These are phyloP conservation scores for Hylaeus anthracinus DNA, from an alignment of 1,140 invertebrate species.

Conservation along the genomic window DNA sequence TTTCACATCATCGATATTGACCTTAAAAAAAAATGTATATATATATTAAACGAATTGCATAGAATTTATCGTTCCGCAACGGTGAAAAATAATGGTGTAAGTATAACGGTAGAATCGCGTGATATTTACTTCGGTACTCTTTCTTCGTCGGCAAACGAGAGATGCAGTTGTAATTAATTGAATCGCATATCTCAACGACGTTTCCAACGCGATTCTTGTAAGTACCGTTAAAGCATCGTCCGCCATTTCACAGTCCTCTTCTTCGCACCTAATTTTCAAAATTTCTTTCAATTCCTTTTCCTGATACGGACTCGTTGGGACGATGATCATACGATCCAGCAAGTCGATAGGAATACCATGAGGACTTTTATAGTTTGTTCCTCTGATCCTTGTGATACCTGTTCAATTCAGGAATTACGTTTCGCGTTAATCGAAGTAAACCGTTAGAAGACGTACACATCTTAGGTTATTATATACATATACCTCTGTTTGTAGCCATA, in stretches of 20 bases:
- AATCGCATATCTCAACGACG: constrained; percentile 98
- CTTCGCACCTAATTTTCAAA: constrained; percentile 95
- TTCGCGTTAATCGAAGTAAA: not conserved
- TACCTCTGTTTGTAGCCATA: constrained; percentile 98
- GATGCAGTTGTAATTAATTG: constrained; percentile 98
- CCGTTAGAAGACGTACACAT: not conserved
- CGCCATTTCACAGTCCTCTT: constrained; percentile 98
- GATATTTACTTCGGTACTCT: constrained; percentile 88
- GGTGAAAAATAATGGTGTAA: not conserved
- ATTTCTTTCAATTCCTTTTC: constrained; percentile 96
- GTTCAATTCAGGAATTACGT: not conserved
- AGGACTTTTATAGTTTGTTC: constrained; percentile 95
- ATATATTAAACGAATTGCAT: not conserved
- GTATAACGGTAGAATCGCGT: not conserved
- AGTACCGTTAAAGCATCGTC: constrained; percentile 95
- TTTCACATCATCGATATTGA: constrained; percentile 95
- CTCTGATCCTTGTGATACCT: constrained; percentile 95
- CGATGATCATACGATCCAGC: constrained; percentile 97
- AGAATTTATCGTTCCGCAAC: not conserved
- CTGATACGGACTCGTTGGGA: constrained; percentile 93
- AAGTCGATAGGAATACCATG: constrained; percentile 99
- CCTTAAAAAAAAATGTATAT: constrained; percentile 73
- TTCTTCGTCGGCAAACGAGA: constrained; percentile 91
- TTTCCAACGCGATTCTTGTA: constrained; percentile 95
- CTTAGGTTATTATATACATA: not conserved